Evolutionary conservation across 2,113 vertebrate species (phyloP).

Genomic region (Eretmochelys imbricata): DNA sequence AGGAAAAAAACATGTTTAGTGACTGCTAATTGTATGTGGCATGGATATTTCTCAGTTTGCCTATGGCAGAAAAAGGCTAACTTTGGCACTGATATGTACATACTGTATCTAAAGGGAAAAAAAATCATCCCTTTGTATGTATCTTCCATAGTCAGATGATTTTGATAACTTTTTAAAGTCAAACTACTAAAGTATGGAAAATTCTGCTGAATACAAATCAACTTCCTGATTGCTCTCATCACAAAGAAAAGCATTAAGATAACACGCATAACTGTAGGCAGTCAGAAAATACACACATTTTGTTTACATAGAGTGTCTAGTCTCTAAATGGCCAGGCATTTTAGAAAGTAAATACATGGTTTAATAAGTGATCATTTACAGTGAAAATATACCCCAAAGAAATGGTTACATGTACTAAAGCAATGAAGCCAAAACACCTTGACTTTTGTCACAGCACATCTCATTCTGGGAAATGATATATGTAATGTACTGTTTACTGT

Average conservation of each 20-base stretch:
- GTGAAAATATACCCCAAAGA: background rate
- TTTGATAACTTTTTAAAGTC: background rate
- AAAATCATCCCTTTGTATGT: background rate
- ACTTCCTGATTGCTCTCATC: background rate
- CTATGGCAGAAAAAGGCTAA: background rate
- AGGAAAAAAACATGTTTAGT: background rate
- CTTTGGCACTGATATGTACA: background rate
- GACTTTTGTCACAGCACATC: background rate
- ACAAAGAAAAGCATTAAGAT: background rate
- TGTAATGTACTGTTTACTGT: background rate
- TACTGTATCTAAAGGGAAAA: background rate
- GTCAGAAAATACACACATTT: background rate
- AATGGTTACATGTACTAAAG: background rate
- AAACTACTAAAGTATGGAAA: background rate
- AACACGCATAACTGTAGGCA: background rate
- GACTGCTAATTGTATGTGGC: slow-evolving; percentile 1
- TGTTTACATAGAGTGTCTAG: background rate
- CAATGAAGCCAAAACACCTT: background rate
- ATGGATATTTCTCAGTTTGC: background rate
- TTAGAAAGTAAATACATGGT: background rate
- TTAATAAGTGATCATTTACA: background rate
- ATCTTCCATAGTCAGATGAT: background rate
- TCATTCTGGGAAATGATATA: background rate
- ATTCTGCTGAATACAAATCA: background rate
- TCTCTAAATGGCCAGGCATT: background rate